Evolutionary conservation across 1,140 invertebrate species (phyloP).

Genomic region (Octopus bimaculoides): DNA sequence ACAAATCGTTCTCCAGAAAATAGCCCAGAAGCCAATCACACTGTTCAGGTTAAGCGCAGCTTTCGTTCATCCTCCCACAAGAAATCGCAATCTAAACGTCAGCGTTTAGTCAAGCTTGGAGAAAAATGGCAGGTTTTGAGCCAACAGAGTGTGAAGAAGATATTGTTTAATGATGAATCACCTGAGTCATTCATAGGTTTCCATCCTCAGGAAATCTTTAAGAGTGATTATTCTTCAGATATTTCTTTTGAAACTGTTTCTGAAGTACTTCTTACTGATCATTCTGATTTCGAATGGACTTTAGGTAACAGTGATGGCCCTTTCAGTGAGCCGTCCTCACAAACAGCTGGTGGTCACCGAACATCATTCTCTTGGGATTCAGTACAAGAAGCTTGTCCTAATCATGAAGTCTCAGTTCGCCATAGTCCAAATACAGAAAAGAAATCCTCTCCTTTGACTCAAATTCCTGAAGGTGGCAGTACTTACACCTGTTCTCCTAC

Average conservation of each 20-base stretch:
- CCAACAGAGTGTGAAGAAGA: background rate
- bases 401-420: too few species aligned
- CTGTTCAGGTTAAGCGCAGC: background rate
- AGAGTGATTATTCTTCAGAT: background rate
- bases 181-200: background rate
- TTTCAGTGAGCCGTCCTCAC: background rate
- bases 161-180: background rate
- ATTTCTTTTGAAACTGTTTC: background rate
- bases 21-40: background rate
- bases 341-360: background rate
- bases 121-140: conserved; percentile 6
- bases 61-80: background rate
- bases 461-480: too few species aligned
- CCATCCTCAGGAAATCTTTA: background rate
- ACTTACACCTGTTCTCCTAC: too few species aligned
- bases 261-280: background rate
- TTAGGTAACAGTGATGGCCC: background rate
- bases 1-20: background rate
- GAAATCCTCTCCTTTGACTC: too few species aligned
- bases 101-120: background rate
- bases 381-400: too few species aligned
- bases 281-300: background rate
- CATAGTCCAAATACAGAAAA: too few species aligned
- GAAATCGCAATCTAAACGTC: background rate
- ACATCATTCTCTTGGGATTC: too few species aligned